Evolutionary conservation across 2,797 vertebrate genomes (phyloP).

Genomic region (Eidolon dupreanum): DNA sequence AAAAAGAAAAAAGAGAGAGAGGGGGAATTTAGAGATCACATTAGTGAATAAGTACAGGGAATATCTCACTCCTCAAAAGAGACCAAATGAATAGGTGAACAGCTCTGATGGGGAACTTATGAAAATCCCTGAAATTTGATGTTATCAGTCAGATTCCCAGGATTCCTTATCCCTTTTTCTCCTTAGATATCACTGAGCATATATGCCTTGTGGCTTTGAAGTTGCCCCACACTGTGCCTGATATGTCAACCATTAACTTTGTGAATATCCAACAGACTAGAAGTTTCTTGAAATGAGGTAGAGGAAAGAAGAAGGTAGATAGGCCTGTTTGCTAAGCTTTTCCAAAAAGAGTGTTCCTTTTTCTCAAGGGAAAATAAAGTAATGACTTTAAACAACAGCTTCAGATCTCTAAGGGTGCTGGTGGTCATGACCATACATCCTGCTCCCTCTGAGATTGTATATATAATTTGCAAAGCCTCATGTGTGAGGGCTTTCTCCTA

Average conservation of each 20-base stretch:
- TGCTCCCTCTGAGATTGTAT: neutral
- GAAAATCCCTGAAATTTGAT: rapidly evolving
- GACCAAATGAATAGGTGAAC: neutral
- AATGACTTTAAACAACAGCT: neutral
- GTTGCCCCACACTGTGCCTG: neutral
- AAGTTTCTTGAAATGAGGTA: neutral
- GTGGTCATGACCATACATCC: too few relatives aligned
- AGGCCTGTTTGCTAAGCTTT: neutral
- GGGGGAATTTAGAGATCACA: neutral
- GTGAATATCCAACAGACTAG: neutral
- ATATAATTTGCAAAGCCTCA: neutral
- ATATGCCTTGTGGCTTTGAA: neutral
- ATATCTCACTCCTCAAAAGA: neutral
- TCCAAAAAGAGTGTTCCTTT: neutral
- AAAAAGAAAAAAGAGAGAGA: neutral
- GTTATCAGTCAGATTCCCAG: neutral
- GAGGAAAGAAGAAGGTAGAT: neutral
- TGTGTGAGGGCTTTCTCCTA: neutral
- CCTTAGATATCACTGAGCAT: neutral
- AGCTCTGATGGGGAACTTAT: neutral
- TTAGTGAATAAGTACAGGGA: neutral
- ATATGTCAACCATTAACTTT: neutral
- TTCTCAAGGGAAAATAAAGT: neutral
- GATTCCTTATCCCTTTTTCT: neutral
- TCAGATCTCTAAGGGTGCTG: rapidly evolving